Conservation (phyloP, 2,113 vertebrate genomes). For the Pygoscelis antarcticus region DNA sequence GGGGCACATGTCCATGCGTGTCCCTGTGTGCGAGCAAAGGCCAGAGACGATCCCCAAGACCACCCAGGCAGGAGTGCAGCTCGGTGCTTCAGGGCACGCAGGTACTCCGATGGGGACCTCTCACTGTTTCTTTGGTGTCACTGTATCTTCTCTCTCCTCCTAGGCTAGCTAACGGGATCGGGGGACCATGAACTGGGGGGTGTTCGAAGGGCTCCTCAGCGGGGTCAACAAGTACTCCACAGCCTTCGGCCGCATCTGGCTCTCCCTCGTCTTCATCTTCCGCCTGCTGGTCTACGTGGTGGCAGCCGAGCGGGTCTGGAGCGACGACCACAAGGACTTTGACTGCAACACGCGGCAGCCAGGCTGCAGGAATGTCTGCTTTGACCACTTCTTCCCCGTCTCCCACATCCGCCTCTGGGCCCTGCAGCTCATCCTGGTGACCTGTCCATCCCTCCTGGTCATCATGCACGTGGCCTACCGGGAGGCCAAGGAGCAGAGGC, state of each 20-base stretch:
- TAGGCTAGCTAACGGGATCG: not conserved
- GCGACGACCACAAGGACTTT: slow-evolving; percentile 93
- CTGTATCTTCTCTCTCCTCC: not conserved
- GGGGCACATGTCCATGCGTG: fast-evolving
- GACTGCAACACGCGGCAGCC: slow-evolving; percentile 92
- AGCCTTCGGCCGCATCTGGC: slow-evolving; percentile 92
- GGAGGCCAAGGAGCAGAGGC: slow-evolving; percentile 81
- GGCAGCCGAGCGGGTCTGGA: slow-evolving; percentile 91
- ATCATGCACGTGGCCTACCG: slow-evolving; percentile 93
- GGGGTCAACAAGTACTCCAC: slow-evolving; percentile 95
- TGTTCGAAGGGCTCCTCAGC: slow-evolving; percentile 86
- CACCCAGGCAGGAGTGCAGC: fast-evolving
- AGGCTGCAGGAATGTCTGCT: slow-evolving; percentile 93
- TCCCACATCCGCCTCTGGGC: slow-evolving; percentile 97
- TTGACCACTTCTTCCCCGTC: slow-evolving; percentile 89
- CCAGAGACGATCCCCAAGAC: fast-evolving
- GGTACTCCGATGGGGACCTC: fast-evolving
- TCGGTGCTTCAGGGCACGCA: not conserved
- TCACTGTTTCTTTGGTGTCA: fast-evolving
- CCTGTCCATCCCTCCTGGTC: slow-evolving; percentile 91
- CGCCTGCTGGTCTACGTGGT: slow-evolving; percentile 93
- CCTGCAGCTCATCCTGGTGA: slow-evolving; percentile 97
- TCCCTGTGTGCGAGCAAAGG: fast-evolving
- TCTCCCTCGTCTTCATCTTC: slow-evolving; percentile 94
- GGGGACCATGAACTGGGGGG: slow-evolving; percentile 89